These are phyloP conservation scores for Meandrusa payeni DNA, from an alignment of 2,888 invertebrate species.

Conservation along the genomic window DNA sequence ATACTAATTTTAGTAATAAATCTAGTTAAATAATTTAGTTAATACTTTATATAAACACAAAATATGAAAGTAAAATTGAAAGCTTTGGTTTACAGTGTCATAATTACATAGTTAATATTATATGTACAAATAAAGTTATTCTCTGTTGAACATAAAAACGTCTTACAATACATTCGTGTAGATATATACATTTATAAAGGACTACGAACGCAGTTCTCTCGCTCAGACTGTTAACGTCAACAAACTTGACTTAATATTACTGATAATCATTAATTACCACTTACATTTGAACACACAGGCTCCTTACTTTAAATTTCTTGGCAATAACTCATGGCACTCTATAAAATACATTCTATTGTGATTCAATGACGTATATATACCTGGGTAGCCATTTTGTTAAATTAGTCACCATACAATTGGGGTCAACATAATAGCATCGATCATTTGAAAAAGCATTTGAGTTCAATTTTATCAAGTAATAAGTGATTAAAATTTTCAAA, in stretches of 20 bases:
- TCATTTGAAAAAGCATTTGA: too few relatives aligned
- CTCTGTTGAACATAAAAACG: conserved; percentile 14
- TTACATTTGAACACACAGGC: conserved; percentile 74
- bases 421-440: too few relatives aligned
- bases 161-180: conserved; percentile 5
- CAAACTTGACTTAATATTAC: conserved; percentile 16
- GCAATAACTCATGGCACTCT: conserved; percentile 70
- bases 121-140: conserved; percentile 23
- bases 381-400: not conserved
- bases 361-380: conserved; percentile 9
- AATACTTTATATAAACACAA: conserved; percentile 30
- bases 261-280: conserved; percentile 44
- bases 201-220: conserved; percentile 9
- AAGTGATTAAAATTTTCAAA: too few relatives aligned
- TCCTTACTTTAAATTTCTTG: conserved; percentile 65
- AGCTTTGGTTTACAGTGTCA: conserved; percentile 69
- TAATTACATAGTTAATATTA: conserved; percentile 29
- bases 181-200: conserved; percentile 6
- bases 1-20: conserved; percentile 54
- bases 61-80: conserved; percentile 44
- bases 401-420: too few relatives aligned
- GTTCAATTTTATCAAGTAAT: too few relatives aligned
- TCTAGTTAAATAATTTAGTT: conserved; percentile 40
- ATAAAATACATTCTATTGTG: conserved; percentile 20
- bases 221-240: conserved; percentile 3